These are phyloP conservation scores for Asbolus verrucosus DNA, from an alignment of 1,140 invertebrate genomes.

Conservation along the genomic window DNA sequence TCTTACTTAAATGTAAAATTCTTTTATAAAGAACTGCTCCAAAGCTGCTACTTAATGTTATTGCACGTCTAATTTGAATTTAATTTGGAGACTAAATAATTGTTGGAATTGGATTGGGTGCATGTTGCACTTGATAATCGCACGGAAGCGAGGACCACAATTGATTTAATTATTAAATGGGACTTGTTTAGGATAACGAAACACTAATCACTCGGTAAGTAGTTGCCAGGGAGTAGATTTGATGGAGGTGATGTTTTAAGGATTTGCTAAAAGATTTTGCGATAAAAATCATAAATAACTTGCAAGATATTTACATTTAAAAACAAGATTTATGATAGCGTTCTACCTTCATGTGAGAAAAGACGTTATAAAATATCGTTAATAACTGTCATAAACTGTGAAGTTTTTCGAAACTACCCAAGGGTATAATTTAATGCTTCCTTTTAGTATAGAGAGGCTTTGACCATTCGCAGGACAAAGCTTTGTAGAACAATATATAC, in stretches of 20 bases:
- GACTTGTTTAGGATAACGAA: too few relatives aligned
- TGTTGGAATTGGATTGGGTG: constrained; percentile 5
- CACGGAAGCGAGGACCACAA: too few relatives aligned
- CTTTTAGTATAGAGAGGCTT: constrained; percentile 39
- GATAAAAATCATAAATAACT: constrained; percentile 21
- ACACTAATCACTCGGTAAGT: too few relatives aligned
- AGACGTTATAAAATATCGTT: constrained; percentile 44
- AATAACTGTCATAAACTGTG: constrained; percentile 43
- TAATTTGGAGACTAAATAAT: background rate
- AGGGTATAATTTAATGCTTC: constrained; percentile 45
- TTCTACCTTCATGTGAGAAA: constrained; percentile 31
- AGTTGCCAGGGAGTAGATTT: too few relatives aligned
- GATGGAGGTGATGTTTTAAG: background rate
- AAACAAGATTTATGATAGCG: constrained; percentile 36
- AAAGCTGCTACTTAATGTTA: constrained; percentile 14
- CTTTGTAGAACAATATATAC: constrained; percentile 21
- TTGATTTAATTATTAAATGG: too few relatives aligned
- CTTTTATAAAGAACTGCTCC: constrained; percentile 27
- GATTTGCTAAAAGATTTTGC: constrained; percentile 1
- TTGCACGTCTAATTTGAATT: constrained; percentile 9
- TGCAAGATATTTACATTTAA: constrained; percentile 32
- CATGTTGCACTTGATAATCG: constrained; percentile 8
- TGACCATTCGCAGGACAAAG: constrained; percentile 38
- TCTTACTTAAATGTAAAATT: constrained; percentile 28
- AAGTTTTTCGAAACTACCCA: constrained; percentile 41